A percentile compares a stretch with the other conserved stretches of the same genome.
These are phyloP conservation scores for Cetoscarus ocellatus DNA, from an alignment of 2,797 vertebrate species.

Conservation along the genomic window DNA sequence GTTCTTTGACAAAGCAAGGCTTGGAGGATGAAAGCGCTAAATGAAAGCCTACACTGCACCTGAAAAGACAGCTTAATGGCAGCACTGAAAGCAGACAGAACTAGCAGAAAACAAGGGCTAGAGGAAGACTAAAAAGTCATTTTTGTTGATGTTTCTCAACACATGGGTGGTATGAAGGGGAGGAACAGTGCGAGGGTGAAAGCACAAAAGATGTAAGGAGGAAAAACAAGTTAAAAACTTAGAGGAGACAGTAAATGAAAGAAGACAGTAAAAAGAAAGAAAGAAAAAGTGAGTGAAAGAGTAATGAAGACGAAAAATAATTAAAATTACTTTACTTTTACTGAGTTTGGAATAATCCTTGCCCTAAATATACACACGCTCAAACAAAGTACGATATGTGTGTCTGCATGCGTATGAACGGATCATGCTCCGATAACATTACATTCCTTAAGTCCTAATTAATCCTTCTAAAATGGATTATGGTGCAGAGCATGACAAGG, in stretches of 20 bases:
- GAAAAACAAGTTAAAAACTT: constrained; percentile 18
- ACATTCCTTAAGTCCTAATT: constrained; percentile 86
- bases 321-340: constrained; percentile 57
- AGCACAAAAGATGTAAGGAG: constrained; percentile 27
- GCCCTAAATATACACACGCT: constrained; percentile 67
- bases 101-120: constrained; percentile 53
- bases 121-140: constrained; percentile 35
- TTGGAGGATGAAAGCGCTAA: constrained; percentile 63
- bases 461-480: constrained; percentile 84
- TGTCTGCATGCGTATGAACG: constrained; percentile 49
- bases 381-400: constrained; percentile 43
- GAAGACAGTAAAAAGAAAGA: constrained; percentile 22
- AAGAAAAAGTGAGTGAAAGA: constrained; percentile 38
- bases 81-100: constrained; percentile 51
- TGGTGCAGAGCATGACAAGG: constrained; percentile 69
- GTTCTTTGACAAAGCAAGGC: constrained; percentile 49
- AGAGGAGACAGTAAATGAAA: constrained; percentile 29
- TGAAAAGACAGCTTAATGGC: constrained; percentile 68
- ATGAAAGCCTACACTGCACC: constrained; percentile 63
- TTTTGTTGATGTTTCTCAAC: constrained; percentile 50
- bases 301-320: constrained; percentile 52
- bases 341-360: constrained; percentile 62
- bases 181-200: constrained; percentile 24
- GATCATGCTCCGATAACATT: constrained; percentile 81
- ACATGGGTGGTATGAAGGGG: constrained; percentile 27